Base-by-base conservation (phyloP, 2,888 invertebrate genomes). In the Palloptera scutellata region DNA sequence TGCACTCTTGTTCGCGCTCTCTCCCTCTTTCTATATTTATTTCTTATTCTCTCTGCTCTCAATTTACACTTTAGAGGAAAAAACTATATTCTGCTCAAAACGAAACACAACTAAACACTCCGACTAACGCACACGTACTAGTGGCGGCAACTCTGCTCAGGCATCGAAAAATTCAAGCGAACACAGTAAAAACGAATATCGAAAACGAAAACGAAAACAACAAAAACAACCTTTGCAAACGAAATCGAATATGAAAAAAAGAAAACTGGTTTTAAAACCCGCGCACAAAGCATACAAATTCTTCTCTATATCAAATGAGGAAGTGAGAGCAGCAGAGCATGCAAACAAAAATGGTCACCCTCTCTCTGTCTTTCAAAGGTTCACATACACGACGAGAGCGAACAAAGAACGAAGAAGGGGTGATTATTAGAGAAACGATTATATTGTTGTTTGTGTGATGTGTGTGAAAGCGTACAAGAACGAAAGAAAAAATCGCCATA, bases 71-170 rank as follows among this genome's bases (percentile, higher is more conserved):
- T 8, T 12, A 9, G 15, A 42, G n/a, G 13, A 30, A 30, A 30
- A 43, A 53, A 15, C 5, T 51, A 30, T 55, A 15, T 17, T 41
- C 48, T 55, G 45, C 53, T 52, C 17, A 13, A 54, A 69, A 57
- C 53, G 40, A 61, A 67, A 53, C 55, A 61, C 68, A 58, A 74
- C 74, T 68, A 68, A 72, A 72, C 74, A 68, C 70, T 60, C 52
- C 69, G 57, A 65, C 70, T 70, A 68, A 70, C 72, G 67, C 69
- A 73, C 69, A 69, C 68, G 64, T 68, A 75, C 75, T 75, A 71
- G 65, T 69, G 42, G 52, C 67, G 69, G 67, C 72, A 70, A 74
- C 71, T 72, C 71, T 72, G 57, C 53, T 45, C 51, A 19, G 61
- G 45, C 54, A 53, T 51, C 30, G 43, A 19, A 30, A 30, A 30